Conservation (phyloP, 2,888 invertebrate genomes). For the Heterodera filipjevi region DNA sequence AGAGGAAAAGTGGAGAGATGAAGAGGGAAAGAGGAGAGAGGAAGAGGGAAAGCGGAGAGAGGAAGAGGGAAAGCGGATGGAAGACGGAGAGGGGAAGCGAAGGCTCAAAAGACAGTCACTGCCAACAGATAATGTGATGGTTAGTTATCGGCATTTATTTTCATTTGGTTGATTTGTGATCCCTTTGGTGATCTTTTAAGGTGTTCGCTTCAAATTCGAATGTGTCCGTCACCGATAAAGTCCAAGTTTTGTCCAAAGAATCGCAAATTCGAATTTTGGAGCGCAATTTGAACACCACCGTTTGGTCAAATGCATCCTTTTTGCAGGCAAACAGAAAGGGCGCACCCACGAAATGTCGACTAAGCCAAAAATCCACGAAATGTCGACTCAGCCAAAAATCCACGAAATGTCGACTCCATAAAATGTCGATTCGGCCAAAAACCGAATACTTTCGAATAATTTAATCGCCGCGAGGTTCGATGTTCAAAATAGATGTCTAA, state of each 20-base stretch:
- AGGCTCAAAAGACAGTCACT: conserved; percentile 13
- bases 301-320: conserved; percentile 40
- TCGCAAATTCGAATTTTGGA: conserved; percentile 38
- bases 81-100: not conserved
- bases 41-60: not conserved
- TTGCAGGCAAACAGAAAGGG: conserved; percentile 21
- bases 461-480: too few species aligned
- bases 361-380: too few species aligned
- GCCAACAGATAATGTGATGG: conserved; percentile 21
- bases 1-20: not conserved
- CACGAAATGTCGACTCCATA: too few species aligned
- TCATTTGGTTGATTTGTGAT: not conserved
- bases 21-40: not conserved
- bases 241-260: conserved; percentile 38
- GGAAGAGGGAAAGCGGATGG: not conserved
- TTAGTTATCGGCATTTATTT: not conserved
- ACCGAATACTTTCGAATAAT: too few species aligned
- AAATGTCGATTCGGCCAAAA: too few species aligned
- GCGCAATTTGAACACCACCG: conserved; percentile 39
- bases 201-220: conserved; percentile 44
- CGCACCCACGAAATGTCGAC: too few species aligned
- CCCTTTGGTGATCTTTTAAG: too few species aligned
- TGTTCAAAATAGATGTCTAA: too few species aligned
- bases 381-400: too few species aligned
- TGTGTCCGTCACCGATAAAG: conserved; percentile 39